These are phyloP conservation scores for Oxyteleia sp. DNA, from an alignment of 2,888 invertebrate species.

Conservation along the genomic window DNA sequence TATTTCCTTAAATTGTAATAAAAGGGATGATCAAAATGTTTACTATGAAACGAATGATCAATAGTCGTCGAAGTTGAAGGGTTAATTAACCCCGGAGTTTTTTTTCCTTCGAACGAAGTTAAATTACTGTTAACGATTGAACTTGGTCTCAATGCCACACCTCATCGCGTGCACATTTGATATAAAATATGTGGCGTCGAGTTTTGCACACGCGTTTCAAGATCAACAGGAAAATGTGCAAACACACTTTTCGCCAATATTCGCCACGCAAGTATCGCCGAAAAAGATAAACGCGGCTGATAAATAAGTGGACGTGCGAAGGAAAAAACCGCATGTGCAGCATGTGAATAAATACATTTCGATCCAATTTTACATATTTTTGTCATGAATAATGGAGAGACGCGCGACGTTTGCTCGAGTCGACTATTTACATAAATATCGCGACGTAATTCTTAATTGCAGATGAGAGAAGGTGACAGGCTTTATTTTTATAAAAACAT, in stretches of 20 bases:
- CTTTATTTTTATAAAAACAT: too few relatives aligned
- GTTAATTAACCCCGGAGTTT: constrained; percentile 31
- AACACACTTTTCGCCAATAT: constrained; percentile 34
- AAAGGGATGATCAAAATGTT: not conserved
- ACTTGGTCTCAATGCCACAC: constrained; percentile 77
- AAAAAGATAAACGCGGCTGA: constrained; percentile 33
- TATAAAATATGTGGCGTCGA: constrained; percentile 50
- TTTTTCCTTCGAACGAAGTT: constrained; percentile 44
- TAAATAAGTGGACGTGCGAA: constrained; percentile 18
- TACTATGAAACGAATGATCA: not conserved
- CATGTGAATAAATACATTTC: constrained; percentile 41
- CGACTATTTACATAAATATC: not conserved
- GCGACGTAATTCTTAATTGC: too few relatives aligned
- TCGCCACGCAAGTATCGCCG: constrained; percentile 1
- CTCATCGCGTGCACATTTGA: constrained; percentile 75
- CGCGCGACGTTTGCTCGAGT: not conserved
- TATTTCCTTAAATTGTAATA: too few relatives aligned
- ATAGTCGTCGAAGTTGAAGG: not conserved
- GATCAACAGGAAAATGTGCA: constrained; percentile 38
- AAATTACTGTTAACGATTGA: constrained; percentile 74
- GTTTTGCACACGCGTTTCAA: constrained; percentile 46
- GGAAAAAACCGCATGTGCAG: constrained; percentile 9
- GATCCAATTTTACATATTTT: not conserved
- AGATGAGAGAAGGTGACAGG: too few relatives aligned
- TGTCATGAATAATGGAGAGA: constrained; percentile 13